Base-by-base conservation (phyloP, 2,888 invertebrate species). In the Drosophila kuntzei region DNA sequence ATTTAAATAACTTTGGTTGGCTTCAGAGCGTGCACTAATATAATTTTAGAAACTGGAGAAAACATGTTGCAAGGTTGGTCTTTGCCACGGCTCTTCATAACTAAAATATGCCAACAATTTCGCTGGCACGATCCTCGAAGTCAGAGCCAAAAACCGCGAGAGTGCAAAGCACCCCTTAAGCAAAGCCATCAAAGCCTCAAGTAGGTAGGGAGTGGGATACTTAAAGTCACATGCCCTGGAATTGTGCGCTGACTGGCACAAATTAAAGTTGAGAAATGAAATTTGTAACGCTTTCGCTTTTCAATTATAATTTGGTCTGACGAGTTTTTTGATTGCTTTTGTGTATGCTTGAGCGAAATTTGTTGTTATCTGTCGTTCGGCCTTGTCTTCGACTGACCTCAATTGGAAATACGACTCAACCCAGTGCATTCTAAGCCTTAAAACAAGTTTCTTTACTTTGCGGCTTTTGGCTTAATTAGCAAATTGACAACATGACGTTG, bases 261-360 rank as follows among this genome's bases (percentile, higher is more conserved):
- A 80, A 74, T 84, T 81, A 47, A 77, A 80, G 85, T 67, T 68
- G 55, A 50, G 76, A 78, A 78, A 84, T 80, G 59, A 80, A 73
- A 80, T 80, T 80, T 80, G 81, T 84, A 68, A 80, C 79, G 74
- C 81, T 84, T 84, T 79, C 77, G 84, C 80, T 83, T 80, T 83
- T 79, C 77, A 83, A 79, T 76, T 79, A 72, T 66, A 76, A 77
- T 77, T 72, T 68, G 29, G 46, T 49, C 57, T 77, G 77, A 67
- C 71, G 80, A 81, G 67, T 60, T 63, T 84, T 72, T 66, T 84
- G 80, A 77, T 84, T 84, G 80, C 78, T 80, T 84, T 84, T 63
- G 59, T 70, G 68, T 69, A 62, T 77, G 85, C 69, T 46, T 73
- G 73, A 79, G 64, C 74, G 80, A 25, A 64, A 78, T 65, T 72